Percentiles rank a stretch among this genome's conserved stretches.
Evolutionary conservation across 2,888 invertebrate genomes (phyloP).

Genomic region (Xestia sexstrigata): DNA sequence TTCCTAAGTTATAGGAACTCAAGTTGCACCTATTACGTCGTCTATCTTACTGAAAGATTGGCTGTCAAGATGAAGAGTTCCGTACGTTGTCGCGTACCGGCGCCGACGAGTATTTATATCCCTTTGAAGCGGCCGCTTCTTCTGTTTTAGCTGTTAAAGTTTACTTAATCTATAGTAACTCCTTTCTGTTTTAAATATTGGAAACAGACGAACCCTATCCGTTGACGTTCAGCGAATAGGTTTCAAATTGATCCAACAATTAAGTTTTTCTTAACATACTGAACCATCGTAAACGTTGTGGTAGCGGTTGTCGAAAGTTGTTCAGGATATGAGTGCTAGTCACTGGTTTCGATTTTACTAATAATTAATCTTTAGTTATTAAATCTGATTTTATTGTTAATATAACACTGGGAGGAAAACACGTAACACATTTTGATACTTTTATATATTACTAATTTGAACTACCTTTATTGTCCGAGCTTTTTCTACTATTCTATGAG

Average conservation of each 20-base stretch:
- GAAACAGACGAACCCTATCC: slow-evolving; percentile 31
- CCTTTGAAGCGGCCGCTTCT: slow-evolving; percentile 81
- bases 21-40: slow-evolving; percentile 57
- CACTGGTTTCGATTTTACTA: slow-evolving; percentile 56
- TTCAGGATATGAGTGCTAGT: slow-evolving; percentile 59
- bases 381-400: slow-evolving; percentile 26
- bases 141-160: slow-evolving; percentile 76
- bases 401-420: slow-evolving; percentile 3
- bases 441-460: background rate
- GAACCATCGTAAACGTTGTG: slow-evolving; percentile 32
- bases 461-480: background rate
- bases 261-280: slow-evolving; percentile 9
- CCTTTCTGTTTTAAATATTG: slow-evolving; percentile 61
- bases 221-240: slow-evolving; percentile 8
- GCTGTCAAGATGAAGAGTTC: slow-evolving; percentile 74
- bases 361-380: slow-evolving; percentile 29
- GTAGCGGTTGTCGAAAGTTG: slow-evolving; percentile 60
- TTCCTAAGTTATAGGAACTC: slow-evolving; percentile 37
- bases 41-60: slow-evolving; percentile 70
- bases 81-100: slow-evolving; percentile 73
- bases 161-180: slow-evolving; percentile 66
- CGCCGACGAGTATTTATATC: slow-evolving; percentile 79
- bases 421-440: slow-evolving; percentile 11
- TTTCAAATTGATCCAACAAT: slow-evolving; percentile 8
- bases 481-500: background rate